Base-by-base conservation (phyloP, 2,797 vertebrate genomes). In the Botia kubotai region DNA sequence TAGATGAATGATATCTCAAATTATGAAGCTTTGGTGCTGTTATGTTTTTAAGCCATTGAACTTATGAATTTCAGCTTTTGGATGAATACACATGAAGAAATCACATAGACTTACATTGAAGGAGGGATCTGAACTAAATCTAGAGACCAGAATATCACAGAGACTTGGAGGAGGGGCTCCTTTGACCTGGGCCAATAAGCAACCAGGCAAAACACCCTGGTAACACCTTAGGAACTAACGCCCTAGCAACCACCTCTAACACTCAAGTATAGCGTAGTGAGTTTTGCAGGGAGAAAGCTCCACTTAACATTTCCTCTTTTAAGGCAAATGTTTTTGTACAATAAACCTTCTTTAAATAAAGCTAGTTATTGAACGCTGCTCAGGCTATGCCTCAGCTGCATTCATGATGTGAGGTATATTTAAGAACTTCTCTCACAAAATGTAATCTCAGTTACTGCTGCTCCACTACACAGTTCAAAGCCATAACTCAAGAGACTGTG, bases 401-500 rank as follows among this genome's bases (percentile, higher is more conserved):
- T 50, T 21, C 43, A 16, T 23, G 13, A 69, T 69, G 1, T 69
- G 19, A 26, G 39, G 67, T 26, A 68, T 33, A 68, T 69, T 14
- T 23, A 48, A 48, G 11, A 13, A 69, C 33, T 39, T 66, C 63
- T 66, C 33, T 39, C 63, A 39, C 63, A 39, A 36, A 39, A 69
- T 48, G 10, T 14, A 46, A 50, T 69, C 67, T 69, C n/a, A 48
- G 21, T 50, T 50, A 46, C 43, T 1, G n/a, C 36, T 39, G 65
- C 17, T 43, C 7, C 39, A 69, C 11, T 46, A 39, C 66, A 21
- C 11, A 48, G 66, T 48, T 69, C 66, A 69, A 48, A 69, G 66
- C 66, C 19, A 14, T 14, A n/a, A 68, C 3, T 65, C 14, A n/a
- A 48, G 36, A 48, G 33, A 46, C 65, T 5, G 10, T 46, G 19